phyloP scores from a whole-genome alignment of 2,113 vertebrate species.

The Crotalus helleri region DNA sequence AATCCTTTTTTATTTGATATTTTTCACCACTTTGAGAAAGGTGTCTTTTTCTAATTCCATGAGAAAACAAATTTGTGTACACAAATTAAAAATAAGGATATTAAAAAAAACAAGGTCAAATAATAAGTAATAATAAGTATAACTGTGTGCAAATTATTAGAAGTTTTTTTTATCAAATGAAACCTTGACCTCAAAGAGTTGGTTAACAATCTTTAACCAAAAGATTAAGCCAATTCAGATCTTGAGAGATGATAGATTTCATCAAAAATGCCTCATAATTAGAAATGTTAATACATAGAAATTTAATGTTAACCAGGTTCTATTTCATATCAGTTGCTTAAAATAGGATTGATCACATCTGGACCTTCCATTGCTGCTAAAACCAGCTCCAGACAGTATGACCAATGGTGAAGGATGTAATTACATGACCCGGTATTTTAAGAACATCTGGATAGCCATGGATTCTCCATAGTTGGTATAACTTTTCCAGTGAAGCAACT shows the following conservation, averaged over 20 bases:
- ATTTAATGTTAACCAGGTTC: neutral
- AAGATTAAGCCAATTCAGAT: neutral
- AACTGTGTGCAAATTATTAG: neutral
- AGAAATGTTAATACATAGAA: neutral
- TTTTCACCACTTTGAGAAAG: conserved; percentile 24
- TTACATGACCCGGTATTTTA: neutral
- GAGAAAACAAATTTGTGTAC: neutral
- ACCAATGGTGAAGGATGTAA: neutral
- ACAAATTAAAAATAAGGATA: neutral
- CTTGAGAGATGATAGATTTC: neutral
- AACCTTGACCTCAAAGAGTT: neutral
- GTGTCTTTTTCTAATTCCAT: neutral
- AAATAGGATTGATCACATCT: no score
- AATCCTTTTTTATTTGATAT: neutral
- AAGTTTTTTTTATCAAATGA: neutral
- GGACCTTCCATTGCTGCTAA: neutral
- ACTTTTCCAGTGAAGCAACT: neutral
- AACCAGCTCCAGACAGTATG: neutral
- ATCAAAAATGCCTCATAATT: neutral
- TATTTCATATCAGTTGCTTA: no score
- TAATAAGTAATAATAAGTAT: neutral
- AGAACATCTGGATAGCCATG: neutral
- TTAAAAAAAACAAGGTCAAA: neutral
- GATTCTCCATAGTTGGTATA: neutral
- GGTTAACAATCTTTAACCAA: neutral